A percentile compares a stretch with the other conserved stretches of the same genome.
Conservation (phyloP, 2,888 invertebrate genomes). For the Drosophila picticornis region DNA sequence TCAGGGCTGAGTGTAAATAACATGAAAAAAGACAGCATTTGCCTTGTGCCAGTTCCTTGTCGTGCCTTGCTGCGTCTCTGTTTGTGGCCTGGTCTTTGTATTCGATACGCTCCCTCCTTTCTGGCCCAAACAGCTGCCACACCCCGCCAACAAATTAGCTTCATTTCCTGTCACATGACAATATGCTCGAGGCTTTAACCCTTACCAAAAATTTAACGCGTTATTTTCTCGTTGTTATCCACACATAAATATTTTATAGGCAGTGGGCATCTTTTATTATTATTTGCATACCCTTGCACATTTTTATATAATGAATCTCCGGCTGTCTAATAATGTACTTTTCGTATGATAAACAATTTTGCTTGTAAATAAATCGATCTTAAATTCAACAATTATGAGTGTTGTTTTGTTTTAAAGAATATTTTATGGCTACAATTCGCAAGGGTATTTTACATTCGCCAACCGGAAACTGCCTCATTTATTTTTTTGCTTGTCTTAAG, state of each 20-base stretch:
- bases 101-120: slow-evolving; percentile 24
- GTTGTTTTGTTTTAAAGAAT: not conserved
- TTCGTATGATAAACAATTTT: not conserved
- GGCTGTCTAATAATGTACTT: not conserved
- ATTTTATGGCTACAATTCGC: no score
- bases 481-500: slow-evolving; percentile 1
- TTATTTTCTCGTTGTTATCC: slow-evolving; percentile 32
- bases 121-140: slow-evolving; percentile 54
- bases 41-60: slow-evolving; percentile 25
- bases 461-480: not conserved
- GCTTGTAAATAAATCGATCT: not conserved
- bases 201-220: slow-evolving; percentile 58
- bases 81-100: slow-evolving; percentile 23
- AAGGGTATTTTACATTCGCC: slow-evolving; percentile 13
- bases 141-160: slow-evolving; percentile 77
- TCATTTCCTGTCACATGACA: slow-evolving; percentile 79
- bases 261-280: slow-evolving; percentile 12
- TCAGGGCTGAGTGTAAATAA: slow-evolving; percentile 40
- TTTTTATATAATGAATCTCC: not conserved
- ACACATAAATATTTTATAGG: slow-evolving; percentile 42
- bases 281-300: slow-evolving; percentile 8
- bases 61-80: slow-evolving; percentile 31
- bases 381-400: not conserved
- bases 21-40: slow-evolving; percentile 15
- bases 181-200: slow-evolving; percentile 59